Evolutionary conservation across 2,113 vertebrate species (phyloP), one percentile per base, ranked within the genome.

Genomic region (Macrotis lagotis): DNA sequence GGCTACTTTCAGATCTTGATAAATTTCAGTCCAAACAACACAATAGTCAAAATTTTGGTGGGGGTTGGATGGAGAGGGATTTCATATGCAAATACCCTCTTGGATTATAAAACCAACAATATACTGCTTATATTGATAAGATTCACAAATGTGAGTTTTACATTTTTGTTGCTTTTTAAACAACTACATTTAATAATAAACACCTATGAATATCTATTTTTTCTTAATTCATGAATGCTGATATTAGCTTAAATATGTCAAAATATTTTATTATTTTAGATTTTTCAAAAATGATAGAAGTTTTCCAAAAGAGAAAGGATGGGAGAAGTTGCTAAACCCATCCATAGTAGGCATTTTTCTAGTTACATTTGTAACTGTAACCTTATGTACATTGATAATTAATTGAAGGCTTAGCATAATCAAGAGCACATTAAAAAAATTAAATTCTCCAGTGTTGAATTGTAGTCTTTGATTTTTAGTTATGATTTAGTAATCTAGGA

Each of bases 51-150:
- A 99, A 99, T 97, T 98, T 99, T 89, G 99, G 99, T 94, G 98
- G 98, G 96, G 99, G 99, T 97, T 99, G 98, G 8, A 97, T 99
- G 31, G 99, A 99, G 49, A n/a, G 50, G 10, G 99, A 99, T 3
- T 99, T 99, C 93, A 99, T 98, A 25, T 99, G 99, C 98, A 99
- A 99, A 98, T 99, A 99, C 66, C 99, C 99, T 26, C 98, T 98
- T 47, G 99, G 99, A 52, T 99, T 99, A n/a, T n/a, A n/a, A n/a
- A n/a, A n/a, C 97, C 99, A 98, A 0, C 99, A 99, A 53, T 99
- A 99, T 96, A 99, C 98, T 8, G 99, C 99, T 88, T 99, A 99
- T 95, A 99, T 99, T 91, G 99, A 99, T 99, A 95, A 94, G 97
- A 37, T n/a, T 47, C 22, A 9, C 22, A 90, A 0, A 28, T 0